These are phyloP conservation scores for Streblospio benedicti DNA, from an alignment of 1,140 invertebrate genomes.

Conservation along the genomic window DNA sequence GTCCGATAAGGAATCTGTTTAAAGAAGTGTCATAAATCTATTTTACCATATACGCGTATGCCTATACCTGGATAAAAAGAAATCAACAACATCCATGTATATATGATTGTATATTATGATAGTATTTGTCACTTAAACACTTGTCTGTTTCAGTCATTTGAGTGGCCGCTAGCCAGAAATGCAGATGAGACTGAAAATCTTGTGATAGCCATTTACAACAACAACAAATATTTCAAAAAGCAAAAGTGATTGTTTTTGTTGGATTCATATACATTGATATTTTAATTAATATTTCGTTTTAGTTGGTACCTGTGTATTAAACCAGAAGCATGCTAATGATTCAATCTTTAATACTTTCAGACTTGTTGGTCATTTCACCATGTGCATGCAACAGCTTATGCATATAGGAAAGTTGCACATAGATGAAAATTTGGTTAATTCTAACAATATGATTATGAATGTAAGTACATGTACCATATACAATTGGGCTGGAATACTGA, in stretches of 20 bases:
- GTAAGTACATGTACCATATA: slow-evolving; percentile 21
- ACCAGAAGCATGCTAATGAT: neutral
- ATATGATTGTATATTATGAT: too few relatives aligned
- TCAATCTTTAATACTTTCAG: slow-evolving; percentile 27
- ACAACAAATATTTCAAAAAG: slow-evolving; percentile 43
- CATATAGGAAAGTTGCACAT: slow-evolving; percentile 55
- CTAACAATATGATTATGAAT: slow-evolving; percentile 53
- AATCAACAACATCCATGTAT: too few relatives aligned
- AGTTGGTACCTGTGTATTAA: neutral
- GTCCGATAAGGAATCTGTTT: too few relatives aligned
- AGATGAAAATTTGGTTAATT: slow-evolving; percentile 59
- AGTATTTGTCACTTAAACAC: too few relatives aligned
- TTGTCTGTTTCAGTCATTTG: too few relatives aligned
- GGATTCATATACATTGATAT: too few relatives aligned
- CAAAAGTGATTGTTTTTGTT: neutral
- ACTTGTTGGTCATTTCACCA: slow-evolving; percentile 56
- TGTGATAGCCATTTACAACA: slow-evolving; percentile 54
- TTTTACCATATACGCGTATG: too few relatives aligned
- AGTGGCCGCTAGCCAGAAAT: slow-evolving; percentile 58
- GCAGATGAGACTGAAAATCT: slow-evolving; percentile 58
- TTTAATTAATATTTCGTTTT: neutral
- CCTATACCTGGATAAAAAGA: too few relatives aligned
- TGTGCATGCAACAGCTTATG: slow-evolving; percentile 60
- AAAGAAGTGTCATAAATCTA: too few relatives aligned
- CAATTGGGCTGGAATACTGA: neutral